These are phyloP conservation scores for Cyaniris semiargus DNA, from an alignment of 2,888 invertebrate genomes.

Conservation along the genomic window DNA sequence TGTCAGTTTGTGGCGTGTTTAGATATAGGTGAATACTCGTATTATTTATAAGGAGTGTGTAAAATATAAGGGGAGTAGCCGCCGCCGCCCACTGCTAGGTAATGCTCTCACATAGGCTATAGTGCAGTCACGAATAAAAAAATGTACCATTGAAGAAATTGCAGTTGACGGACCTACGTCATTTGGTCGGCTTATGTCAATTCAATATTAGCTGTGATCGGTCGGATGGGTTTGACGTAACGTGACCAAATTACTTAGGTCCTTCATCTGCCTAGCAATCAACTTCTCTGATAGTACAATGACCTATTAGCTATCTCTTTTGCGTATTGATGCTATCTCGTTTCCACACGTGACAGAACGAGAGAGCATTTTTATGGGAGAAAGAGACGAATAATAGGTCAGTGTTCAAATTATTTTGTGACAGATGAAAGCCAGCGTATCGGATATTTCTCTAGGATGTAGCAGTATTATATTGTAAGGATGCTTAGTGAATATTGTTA, in stretches of 20 bases:
- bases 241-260: too few relatives aligned
- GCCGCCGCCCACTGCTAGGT: constrained; percentile 33
- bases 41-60: constrained; percentile 40
- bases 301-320: not conserved
- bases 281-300: too few relatives aligned
- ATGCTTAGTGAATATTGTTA: constrained; percentile 50
- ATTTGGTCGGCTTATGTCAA: too few relatives aligned
- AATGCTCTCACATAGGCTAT: constrained; percentile 37
- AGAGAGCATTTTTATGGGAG: not conserved
- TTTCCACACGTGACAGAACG: too few relatives aligned
- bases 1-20: constrained; percentile 23
- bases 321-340: too few relatives aligned
- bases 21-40: constrained; percentile 38
- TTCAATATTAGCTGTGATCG: too few relatives aligned
- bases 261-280: too few relatives aligned
- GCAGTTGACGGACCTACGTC: too few relatives aligned
- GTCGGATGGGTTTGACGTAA: too few relatives aligned
- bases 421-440: constrained; percentile 28
- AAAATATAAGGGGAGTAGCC: constrained; percentile 39
- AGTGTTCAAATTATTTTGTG: not conserved
- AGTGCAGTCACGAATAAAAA: not conserved
- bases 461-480: constrained; percentile 72
- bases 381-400: not conserved
- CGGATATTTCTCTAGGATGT: constrained; percentile 44
- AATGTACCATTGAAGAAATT: too few relatives aligned